These are phyloP conservation scores for Trissolcus basalis DNA, from an alignment of 1,140 invertebrate genomes.

Conservation along the genomic window DNA sequence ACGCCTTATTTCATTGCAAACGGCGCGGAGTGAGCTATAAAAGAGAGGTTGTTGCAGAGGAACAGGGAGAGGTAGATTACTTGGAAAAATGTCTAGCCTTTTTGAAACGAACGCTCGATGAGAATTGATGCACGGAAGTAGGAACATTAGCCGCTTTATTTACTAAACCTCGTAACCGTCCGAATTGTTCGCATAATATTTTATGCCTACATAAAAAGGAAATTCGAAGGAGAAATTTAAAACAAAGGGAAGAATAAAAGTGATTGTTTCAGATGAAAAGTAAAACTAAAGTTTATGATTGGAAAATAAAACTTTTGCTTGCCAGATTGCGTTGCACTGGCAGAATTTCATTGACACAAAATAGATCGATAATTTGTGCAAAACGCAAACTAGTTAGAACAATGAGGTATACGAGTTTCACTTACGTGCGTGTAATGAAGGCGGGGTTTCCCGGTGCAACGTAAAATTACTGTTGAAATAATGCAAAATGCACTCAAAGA, in stretches of 20 bases:
- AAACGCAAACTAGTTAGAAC: constrained; percentile 42
- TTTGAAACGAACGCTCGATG: constrained; percentile 10
- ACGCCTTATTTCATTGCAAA: constrained; percentile 6
- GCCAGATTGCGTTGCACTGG: not conserved
- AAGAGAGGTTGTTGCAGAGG: constrained; percentile 18
- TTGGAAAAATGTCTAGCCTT: constrained; percentile 31
- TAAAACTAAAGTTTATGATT: not conserved
- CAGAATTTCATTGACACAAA: constrained; percentile 5
- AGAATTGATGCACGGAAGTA: constrained; percentile 12
- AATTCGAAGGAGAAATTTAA: no score
- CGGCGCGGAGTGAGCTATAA: constrained; percentile 25
- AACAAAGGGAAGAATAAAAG: no score
- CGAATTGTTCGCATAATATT: no score
- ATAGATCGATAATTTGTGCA: constrained; percentile 41
- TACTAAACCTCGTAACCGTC: no score
- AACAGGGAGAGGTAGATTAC: constrained; percentile 28
- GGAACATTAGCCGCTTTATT: not conserved
- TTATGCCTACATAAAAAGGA: no score
- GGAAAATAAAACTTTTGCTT: no score
- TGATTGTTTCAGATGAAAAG: no score
- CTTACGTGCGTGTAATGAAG: constrained; percentile 56
- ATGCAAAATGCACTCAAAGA: constrained; percentile 28
- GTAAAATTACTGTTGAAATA: constrained; percentile 40
- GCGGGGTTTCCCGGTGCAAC: constrained; percentile 49
- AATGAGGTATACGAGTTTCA: constrained; percentile 32